These are phyloP conservation scores for Manis pentadactyla DNA, from an alignment of 2,797 vertebrate species.

Conservation along the genomic window DNA sequence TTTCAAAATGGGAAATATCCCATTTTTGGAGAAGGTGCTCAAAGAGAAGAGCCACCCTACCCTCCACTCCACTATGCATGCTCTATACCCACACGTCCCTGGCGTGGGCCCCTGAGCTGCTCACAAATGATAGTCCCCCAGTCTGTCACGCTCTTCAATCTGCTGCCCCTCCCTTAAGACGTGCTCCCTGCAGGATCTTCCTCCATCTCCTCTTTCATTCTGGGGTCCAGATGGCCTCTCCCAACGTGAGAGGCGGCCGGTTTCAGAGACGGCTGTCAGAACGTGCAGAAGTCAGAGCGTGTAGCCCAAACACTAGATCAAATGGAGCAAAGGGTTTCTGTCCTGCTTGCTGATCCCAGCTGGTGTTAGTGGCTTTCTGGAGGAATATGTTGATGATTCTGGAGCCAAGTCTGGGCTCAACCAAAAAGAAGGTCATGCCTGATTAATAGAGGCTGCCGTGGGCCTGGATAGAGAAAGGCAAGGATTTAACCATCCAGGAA, in stretches of 20 bases:
- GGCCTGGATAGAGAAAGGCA: fast-evolving
- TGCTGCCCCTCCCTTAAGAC: too few relatives aligned
- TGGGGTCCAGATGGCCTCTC: neutral
- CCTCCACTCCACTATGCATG: fast-evolving
- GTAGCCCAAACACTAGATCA: too few relatives aligned
- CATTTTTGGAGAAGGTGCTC: neutral
- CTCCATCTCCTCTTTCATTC: neutral
- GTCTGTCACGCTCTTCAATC: neutral
- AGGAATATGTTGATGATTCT: neutral
- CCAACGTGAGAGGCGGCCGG: too few relatives aligned
- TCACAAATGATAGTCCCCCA: neutral
- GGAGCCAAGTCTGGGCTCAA: neutral
- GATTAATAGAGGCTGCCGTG: neutral
- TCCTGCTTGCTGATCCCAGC: too few relatives aligned
- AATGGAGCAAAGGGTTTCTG: neutral
- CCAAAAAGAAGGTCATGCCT: fast-evolving
- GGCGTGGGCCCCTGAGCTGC: too few relatives aligned
- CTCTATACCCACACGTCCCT: fast-evolving
- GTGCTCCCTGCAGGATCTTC: neutral
- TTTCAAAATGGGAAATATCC: neutral
- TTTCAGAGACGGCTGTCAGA: too few relatives aligned
- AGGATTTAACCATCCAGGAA: fast-evolving
- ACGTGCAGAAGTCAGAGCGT: too few relatives aligned
- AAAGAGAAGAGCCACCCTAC: neutral
- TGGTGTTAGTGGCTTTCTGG: neutral